Conservation (phyloP, 2,113 vertebrate species). For the Podiceps cristatus region DNA sequence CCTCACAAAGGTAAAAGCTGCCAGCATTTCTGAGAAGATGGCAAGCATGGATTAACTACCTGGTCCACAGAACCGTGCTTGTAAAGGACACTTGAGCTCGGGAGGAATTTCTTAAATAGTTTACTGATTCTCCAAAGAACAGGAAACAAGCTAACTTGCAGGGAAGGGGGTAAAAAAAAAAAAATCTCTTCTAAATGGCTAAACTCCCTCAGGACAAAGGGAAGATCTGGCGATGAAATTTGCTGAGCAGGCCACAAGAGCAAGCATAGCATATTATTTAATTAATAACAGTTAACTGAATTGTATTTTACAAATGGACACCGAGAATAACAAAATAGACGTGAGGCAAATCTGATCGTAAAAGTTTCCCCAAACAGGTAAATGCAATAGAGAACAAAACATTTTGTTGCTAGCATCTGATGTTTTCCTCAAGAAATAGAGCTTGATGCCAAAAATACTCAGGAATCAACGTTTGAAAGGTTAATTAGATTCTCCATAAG, state of each 20-base stretch:
- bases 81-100: rapidly evolving
- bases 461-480: conserved; percentile 5
- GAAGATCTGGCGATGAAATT: background rate
- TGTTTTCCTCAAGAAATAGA: conserved; percentile 23
- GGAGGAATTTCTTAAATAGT: rapidly evolving
- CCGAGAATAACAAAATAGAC: background rate
- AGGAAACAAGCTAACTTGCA: background rate
- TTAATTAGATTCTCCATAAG: conserved; percentile 51
- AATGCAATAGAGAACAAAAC: background rate
- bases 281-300: background rate
- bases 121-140: rapidly evolving
- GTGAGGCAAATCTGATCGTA: background rate
- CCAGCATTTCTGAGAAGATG: rapidly evolving
- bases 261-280: background rate
- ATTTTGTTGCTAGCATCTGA: conserved; percentile 27
- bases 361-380: background rate
- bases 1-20: rapidly evolving
- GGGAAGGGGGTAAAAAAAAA: too few species aligned
- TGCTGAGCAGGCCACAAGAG: background rate
- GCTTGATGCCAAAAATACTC: conserved; percentile 25
- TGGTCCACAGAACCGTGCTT: background rate
- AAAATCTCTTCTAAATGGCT: background rate
- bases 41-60: background rate
- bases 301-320: background rate
- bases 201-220: background rate